A percentile compares a stretch with the other conserved stretches of the same genome.
Evolutionary conservation across 2,113 vertebrate species (phyloP).

Genomic region (Alosa alosa): DNA sequence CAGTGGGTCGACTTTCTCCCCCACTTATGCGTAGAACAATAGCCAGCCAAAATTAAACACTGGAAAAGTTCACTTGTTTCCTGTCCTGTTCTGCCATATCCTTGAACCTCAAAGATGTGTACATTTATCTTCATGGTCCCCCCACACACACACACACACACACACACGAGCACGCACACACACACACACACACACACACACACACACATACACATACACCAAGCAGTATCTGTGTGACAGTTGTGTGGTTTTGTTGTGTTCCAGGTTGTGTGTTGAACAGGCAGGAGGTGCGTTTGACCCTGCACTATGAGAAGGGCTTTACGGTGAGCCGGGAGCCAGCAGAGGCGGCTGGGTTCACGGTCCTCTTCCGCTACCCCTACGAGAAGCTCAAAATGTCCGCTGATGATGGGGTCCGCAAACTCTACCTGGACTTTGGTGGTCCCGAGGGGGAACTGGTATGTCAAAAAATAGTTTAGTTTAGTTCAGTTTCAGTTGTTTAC

Average conservation of each 20-base stretch:
- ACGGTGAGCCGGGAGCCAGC: constrained; percentile 78
- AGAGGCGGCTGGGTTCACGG: constrained; percentile 58
- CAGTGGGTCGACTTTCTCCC: constrained; percentile 48
- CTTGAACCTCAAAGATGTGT: not conserved
- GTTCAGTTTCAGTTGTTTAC: not conserved
- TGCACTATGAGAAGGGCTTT: constrained; percentile 96
- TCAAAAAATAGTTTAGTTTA: not conserved
- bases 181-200: not conserved
- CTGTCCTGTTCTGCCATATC: constrained; percentile 19
- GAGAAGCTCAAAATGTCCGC: constrained; percentile 92
- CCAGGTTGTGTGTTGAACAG: constrained; percentile 85
- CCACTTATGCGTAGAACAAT: constrained; percentile 56
- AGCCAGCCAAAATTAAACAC: constrained; percentile 45
- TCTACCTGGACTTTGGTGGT: constrained; percentile 94
- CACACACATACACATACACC: not conserved
- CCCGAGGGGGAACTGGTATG: constrained; percentile 93
- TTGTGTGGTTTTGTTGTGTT: not conserved
- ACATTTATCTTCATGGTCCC: not conserved
- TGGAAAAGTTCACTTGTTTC: constrained; percentile 40
- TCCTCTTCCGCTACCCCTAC: constrained; percentile 87
- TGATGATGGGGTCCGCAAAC: constrained; percentile 86
- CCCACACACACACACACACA: not conserved
- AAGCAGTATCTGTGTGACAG: constrained; percentile 14
- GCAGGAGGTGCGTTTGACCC: constrained; percentile 83
- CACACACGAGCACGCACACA: constrained; percentile 2